Evolutionary conservation across 2,888 invertebrate species (phyloP).

Genomic region (Petrolisthes cinctipes): DNA sequence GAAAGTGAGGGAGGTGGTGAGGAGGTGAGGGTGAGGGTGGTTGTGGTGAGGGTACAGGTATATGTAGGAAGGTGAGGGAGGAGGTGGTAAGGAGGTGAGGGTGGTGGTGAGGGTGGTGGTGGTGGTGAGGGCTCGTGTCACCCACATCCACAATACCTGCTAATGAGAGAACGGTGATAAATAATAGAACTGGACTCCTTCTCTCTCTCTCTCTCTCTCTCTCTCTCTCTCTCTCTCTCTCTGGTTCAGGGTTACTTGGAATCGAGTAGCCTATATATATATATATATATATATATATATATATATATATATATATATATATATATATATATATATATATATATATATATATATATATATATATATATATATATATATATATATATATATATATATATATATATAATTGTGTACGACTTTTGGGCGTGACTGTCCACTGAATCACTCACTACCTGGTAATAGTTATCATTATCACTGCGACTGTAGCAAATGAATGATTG

Average conservation of each 20-base stretch:
- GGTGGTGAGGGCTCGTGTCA: neutral
- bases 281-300: neutral
- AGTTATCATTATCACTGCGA: too few relatives aligned
- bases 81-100: neutral
- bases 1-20: neutral
- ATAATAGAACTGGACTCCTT: constrained; percentile 33
- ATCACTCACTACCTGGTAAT: too few relatives aligned
- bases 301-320: neutral
- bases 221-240: neutral
- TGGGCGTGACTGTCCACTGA: too few relatives aligned
- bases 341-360: neutral
- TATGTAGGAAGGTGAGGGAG: neutral
- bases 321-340: neutral
- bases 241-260: neutral
- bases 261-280: neutral
- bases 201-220: neutral
- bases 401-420: neutral
- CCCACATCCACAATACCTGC: constrained; percentile 38
- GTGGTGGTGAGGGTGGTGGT: neutral
- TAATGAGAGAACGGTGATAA: constrained; percentile 57
- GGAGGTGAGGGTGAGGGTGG: neutral
- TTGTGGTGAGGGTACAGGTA: neutral
- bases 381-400: constrained; percentile 13
- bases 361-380: neutral
- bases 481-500: too few relatives aligned